These are phyloP conservation scores for Falco biarmicus DNA, from an alignment of 2,797 vertebrate genomes.

Conservation along the genomic window DNA sequence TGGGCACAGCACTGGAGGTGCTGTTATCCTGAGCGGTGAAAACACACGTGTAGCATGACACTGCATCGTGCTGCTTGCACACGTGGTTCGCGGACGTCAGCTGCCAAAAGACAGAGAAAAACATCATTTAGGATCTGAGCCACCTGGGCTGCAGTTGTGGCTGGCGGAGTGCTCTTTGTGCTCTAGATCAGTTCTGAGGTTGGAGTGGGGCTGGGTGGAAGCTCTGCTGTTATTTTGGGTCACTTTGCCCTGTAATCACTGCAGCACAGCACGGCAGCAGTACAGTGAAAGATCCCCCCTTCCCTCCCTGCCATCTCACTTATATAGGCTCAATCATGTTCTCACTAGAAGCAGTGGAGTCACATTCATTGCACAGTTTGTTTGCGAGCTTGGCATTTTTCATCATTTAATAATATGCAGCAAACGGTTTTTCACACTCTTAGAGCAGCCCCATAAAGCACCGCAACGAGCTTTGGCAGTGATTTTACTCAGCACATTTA, in stretches of 20 bases:
- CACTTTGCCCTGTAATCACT: background rate
- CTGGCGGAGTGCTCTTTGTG: background rate
- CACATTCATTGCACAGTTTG: background rate
- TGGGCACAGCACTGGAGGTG: background rate
- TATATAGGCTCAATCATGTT: background rate
- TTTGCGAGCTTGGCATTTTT: slow-evolving; percentile 12
- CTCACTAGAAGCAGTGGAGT: background rate
- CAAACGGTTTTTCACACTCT: slow-evolving; percentile 1
- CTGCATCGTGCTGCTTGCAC: background rate
- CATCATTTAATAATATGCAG: slow-evolving; percentile 32
- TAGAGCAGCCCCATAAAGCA: slow-evolving; percentile 37
- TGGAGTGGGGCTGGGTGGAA: background rate
- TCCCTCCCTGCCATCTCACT: background rate
- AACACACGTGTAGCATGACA: background rate
- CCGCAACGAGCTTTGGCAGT: background rate
- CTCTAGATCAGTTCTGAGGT: too few species aligned
- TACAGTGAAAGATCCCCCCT: background rate
- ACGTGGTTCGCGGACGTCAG: rapidly evolving
- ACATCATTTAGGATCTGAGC: background rate
- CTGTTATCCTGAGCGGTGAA: background rate
- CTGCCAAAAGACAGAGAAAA: background rate
- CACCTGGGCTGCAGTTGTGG: background rate
- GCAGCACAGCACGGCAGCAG: background rate
- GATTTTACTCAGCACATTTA: slow-evolving; percentile 1
- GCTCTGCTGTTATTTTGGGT: background rate